Base-by-base conservation (phyloP, 64 coral and sea anemone species). In the Orbicella faveolata region DNA sequence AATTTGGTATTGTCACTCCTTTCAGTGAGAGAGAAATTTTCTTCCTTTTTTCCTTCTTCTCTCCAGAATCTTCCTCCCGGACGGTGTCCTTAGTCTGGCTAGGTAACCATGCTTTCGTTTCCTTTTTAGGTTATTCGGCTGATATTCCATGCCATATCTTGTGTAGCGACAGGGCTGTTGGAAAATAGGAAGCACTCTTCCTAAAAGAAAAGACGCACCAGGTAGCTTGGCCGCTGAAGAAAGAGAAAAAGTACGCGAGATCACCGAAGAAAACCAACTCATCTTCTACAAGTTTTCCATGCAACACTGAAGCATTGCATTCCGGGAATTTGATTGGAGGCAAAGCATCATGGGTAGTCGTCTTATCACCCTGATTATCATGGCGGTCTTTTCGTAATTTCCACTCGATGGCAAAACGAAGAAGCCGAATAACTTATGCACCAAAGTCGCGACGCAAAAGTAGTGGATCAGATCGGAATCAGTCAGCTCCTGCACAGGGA, bases 21-120 rank as follows among this genome's bases (percentile, higher is more conserved):
- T 65, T 93, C 30, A 99, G 30, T 99, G 97, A 12, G 97, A 92
- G n/a, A 99, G 67, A 93, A 91, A 99, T 75, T 99, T 99, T 90
- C 97, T 93, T 34, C 91, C 90, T 41, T 99, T 99, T 37, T 81
- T 88, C 86, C 91, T 86, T 16, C 97, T 83, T 75, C 97, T 90
- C n/a, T 95, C 90, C 13, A 99, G 88, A 63, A 96, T 94, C 79
- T 93, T 88, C 54, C 89, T 90, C 52, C 97, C 97, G 52, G 90
- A 83, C 79, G 79, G 90, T 26, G 94, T 96, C n/a, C 97, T 87
- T 44, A 93, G 63, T 69, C 97, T 90, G 23, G 91, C 93, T 52
- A 99, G 59, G 78, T 96, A 99, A 37, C 97, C 97, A 89, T 99
- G 97, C 75, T 99, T 99, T 89, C 97, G 69, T 78, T 99, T 99